Conservation (phyloP, 1,140 invertebrate genomes). For the Drosophila oshimai region DNA sequence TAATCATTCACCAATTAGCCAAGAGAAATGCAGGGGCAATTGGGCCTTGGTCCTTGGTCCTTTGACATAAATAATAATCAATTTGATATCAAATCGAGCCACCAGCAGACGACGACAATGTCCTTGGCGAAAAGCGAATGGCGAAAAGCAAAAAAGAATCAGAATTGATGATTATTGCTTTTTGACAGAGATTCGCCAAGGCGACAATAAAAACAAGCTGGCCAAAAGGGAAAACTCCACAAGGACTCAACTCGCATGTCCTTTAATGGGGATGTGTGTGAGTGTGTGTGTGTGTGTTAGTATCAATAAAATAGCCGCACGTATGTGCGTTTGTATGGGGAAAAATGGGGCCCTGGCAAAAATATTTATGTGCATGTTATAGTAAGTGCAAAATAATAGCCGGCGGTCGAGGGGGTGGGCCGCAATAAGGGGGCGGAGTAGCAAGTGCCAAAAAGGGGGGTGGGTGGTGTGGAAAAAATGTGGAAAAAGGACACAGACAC, state of each 20-base stretch:
- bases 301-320: conserved; percentile 81
- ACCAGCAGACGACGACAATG: conserved; percentile 28
- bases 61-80: conserved; percentile 82
- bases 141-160: conserved; percentile 53
- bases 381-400: conserved; percentile 83
- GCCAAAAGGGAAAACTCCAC: conserved; percentile 15
- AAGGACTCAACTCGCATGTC: conserved; percentile 42
- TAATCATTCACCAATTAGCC: conserved; percentile 37
- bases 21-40: not conserved
- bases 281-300: conserved; percentile 51
- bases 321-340: not conserved
- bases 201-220: conserved; percentile 69
- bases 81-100: conserved; percentile 77
- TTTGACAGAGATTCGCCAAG: conserved; percentile 79
- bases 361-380: conserved; percentile 82
- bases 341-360: conserved; percentile 38
- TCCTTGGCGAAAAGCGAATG: conserved; percentile 13
- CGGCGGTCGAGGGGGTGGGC: conserved; percentile 2
- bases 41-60: conserved; percentile 16
- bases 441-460: not conserved
- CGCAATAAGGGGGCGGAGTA: not conserved
- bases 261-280: conserved; percentile 50
- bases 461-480: not conserved
- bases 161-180: conserved; percentile 83
- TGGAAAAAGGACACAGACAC: conserved; percentile 17